Evolutionary conservation across 2,797 vertebrate species (phyloP).

Genomic region (Typhlichthys subterraneus): DNA sequence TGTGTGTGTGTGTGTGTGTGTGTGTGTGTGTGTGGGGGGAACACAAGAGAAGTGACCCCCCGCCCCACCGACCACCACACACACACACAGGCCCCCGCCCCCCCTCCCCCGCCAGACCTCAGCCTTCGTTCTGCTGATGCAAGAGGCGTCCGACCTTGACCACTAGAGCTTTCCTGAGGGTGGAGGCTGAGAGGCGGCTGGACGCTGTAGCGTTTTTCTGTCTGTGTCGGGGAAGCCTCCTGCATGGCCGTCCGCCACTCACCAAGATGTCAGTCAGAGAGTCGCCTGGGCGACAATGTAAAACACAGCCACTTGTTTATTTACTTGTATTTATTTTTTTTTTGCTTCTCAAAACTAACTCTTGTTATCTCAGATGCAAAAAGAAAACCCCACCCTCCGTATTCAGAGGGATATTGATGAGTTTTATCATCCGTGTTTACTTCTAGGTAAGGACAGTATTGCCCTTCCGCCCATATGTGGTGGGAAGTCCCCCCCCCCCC

Average conservation of each 20-base stretch:
- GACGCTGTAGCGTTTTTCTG: conserved; percentile 50
- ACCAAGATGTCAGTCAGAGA: conserved; percentile 75
- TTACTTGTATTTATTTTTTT: conserved; percentile 10
- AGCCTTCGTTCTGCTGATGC: conserved; percentile 63
- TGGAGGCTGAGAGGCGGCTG: conserved; percentile 48
- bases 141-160: conserved; percentile 60
- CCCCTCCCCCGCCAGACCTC: conserved; percentile 44
- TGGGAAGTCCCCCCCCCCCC: conserved; percentile 41
- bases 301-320: conserved; percentile 50
- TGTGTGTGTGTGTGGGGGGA: conserved; percentile 23
- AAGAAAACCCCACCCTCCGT: conserved; percentile 67
- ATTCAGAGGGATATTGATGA: conserved; percentile 91
- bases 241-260: conserved; percentile 73
- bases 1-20: conserved; percentile 22
- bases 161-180: conserved; percentile 38
- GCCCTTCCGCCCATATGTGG: conserved; percentile 68
- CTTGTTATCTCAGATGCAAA: conserved; percentile 69
- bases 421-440: conserved; percentile 96
- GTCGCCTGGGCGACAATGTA: conserved; percentile 68
- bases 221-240: conserved; percentile 69
- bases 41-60: no score
- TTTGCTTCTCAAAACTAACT: conserved; percentile 66
- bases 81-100: no score
- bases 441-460: conserved; percentile 77
- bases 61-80: no score